Evolutionary conservation across 2,888 invertebrate genomes (phyloP), one percentile per base, ranked within the genome.

Genomic region (Timandra comae): DNA sequence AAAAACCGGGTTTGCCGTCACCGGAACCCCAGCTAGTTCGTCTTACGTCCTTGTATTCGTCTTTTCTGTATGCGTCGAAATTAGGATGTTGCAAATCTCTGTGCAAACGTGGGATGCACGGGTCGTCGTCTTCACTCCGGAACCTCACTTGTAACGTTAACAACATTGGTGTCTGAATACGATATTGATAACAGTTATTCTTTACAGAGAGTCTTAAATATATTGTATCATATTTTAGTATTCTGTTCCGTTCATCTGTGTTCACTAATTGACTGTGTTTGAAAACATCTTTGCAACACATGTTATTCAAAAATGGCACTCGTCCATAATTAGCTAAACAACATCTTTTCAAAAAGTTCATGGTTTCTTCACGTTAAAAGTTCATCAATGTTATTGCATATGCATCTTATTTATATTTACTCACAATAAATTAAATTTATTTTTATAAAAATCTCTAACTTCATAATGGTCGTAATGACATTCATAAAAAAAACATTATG

Each of bases 11-110:
- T 38, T 84, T 85, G 1, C 47, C 50, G 27, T 80, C 74, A 3
- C 75, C 78, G 2, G 52, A 36, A 3, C 67, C 70, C 74, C 76
- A 82, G 2, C 42, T 42, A 0, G 77, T 81, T 47, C 57, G 70
- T 30, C 53, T 65, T 0, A 70, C 52, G 38, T 84, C 71, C 48
- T 53, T 67, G 33, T 55, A 78, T 19, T 64, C 42, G 0, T 64
- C 51, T 55, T 82, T 85, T 30, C 84, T 72, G 37, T 80, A 77
- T 1, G 39, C 38, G 34, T 81, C 77, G 30, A 80, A 82, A 41
- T 63, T 73, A 0, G 84, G 84, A 35, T 62, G 64, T 12, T 63
- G 52, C 0, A 74, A 28, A 38, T 85, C 84, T 6, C 79, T 63
- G 45, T 86, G 86, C 27, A 85, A 62, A 24, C 66, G 75, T 16